Evolutionary conservation across 1,140 invertebrate genomes (phyloP).

Genomic region (Eumaeus atala): DNA sequence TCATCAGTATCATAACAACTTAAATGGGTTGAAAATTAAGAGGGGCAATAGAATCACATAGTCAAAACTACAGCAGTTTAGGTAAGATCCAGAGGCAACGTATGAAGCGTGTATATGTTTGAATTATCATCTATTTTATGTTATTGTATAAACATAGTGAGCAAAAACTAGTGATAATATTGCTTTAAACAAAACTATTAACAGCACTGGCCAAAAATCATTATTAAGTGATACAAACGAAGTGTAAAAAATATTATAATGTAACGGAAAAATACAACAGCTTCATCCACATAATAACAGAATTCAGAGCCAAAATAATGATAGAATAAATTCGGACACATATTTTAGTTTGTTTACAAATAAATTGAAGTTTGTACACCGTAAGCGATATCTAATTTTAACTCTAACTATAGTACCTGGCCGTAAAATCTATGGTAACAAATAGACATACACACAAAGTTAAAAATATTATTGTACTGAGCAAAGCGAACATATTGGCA

Average conservation of each 20-base stretch:
- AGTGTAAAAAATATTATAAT: not conserved
- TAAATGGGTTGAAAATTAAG: too few relatives aligned
- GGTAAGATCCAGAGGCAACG: constrained; percentile 45
- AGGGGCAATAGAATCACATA: not conserved
- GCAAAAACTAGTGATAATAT: constrained; percentile 39
- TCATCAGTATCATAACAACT: too few relatives aligned
- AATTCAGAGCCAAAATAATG: constrained; percentile 44
- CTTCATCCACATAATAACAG: constrained; percentile 25
- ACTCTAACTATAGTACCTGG: constrained; percentile 62
- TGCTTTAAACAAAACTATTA: constrained; percentile 40
- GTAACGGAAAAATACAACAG: constrained; percentile 17
- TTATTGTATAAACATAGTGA: constrained; percentile 48
- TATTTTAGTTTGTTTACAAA: constrained; percentile 26
- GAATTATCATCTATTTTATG: constrained; percentile 55
- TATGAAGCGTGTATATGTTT: constrained; percentile 56
- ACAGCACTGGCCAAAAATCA: constrained; percentile 53
- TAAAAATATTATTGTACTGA: constrained; percentile 49
- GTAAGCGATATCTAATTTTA: constrained; percentile 51
- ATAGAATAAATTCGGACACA: constrained; percentile 31
- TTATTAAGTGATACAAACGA: constrained; percentile 20
- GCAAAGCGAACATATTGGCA: constrained; percentile 45
- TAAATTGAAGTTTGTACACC: constrained; percentile 49
- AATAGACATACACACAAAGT: constrained; percentile 46
- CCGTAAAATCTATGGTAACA: constrained; percentile 69
- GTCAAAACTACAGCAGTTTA: constrained; percentile 25